Conservation (phyloP, 2,888 invertebrate species). For the Eristalis pertinax region DNA sequence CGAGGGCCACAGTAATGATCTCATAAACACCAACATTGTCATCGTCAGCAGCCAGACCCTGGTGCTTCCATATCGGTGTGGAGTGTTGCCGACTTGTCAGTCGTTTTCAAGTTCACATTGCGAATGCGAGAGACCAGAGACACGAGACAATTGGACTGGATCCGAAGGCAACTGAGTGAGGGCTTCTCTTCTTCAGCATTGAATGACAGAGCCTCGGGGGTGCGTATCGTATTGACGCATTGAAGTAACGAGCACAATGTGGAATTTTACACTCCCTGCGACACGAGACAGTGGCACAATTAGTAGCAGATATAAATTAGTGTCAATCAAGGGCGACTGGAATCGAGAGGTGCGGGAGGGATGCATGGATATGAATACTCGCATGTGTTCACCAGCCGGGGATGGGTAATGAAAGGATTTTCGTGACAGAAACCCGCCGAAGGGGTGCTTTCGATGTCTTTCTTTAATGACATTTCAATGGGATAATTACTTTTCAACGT, state of each 20-base stretch:
- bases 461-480: slow-evolving; percentile 58
- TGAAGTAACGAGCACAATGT: slow-evolving; percentile 52
- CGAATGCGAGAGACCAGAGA: slow-evolving; percentile 35
- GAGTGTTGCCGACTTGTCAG: slow-evolving; percentile 5
- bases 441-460: slow-evolving; percentile 23
- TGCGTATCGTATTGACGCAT: slow-evolving; percentile 67
- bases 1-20: slow-evolving; percentile 50
- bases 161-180: background rate
- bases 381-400: background rate
- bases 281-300: slow-evolving; percentile 55
- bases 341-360: background rate
- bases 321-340: slow-evolving; percentile 42
- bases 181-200: background rate
- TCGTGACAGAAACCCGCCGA: slow-evolving; percentile 37
- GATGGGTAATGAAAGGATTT: slow-evolving; percentile 31
- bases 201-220: slow-evolving; percentile 54
- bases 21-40: slow-evolving; percentile 64
- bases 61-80: background rate
- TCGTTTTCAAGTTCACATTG: slow-evolving; percentile 63
- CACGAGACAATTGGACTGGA: background rate
- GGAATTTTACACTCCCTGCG: slow-evolving; percentile 63
- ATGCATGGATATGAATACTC: slow-evolving; percentile 10
- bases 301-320: slow-evolving; percentile 67
- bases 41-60: slow-evolving; percentile 35
- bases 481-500: slow-evolving; percentile 51